phyloP scores from a whole-genome alignment of 2,113 vertebrate genomes.

The Balaenoptera acutorostrata region DNA sequence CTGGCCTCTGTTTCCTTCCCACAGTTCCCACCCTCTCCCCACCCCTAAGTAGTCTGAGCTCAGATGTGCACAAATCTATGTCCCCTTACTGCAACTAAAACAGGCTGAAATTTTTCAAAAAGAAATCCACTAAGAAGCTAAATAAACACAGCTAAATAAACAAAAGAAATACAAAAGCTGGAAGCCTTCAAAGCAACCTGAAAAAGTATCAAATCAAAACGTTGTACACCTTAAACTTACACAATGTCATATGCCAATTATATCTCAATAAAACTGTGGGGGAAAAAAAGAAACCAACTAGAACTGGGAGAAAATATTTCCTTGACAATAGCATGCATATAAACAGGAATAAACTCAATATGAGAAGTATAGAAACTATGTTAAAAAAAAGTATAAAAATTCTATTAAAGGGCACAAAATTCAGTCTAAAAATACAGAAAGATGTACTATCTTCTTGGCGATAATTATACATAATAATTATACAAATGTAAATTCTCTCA shows the following conservation, averaged over 20 bases:
- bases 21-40: not conserved
- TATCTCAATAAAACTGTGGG: not conserved
- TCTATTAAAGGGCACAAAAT: constrained; percentile 1
- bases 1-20: not conserved
- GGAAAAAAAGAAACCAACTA: not conserved
- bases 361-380: not conserved
- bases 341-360: constrained; percentile 1
- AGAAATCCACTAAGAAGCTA: constrained; percentile 15
- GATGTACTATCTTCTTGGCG: not conserved
- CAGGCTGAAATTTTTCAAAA: not conserved
- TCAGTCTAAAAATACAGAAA: constrained; percentile 26
- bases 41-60: not conserved
- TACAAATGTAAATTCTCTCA: not conserved
- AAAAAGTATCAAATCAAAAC: not conserved
- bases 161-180: constrained; percentile 1
- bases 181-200: not conserved
- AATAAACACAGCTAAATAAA: not conserved
- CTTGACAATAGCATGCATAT: not conserved
- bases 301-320: not conserved
- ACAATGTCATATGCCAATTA: not conserved
- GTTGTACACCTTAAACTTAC: not conserved
- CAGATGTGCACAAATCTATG: not conserved
- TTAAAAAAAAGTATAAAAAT: not conserved
- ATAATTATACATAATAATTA: not conserved
- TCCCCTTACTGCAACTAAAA: not conserved